phyloP scores from a whole-genome alignment of 2,888 invertebrate genomes.

The Agonopterix alstromeriana region DNA sequence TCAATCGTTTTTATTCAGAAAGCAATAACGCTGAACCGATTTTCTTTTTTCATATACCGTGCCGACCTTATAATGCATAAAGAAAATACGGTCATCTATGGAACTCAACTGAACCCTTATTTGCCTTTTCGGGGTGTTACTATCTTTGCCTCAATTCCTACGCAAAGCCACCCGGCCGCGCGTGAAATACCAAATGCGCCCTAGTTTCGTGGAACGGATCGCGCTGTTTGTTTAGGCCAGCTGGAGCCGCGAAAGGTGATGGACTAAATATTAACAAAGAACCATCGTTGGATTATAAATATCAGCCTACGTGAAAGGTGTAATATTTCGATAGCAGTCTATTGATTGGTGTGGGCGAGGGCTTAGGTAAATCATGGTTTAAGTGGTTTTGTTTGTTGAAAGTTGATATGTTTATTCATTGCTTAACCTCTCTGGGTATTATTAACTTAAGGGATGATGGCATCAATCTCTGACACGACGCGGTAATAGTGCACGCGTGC shows the following conservation, averaged over 20 bases:
- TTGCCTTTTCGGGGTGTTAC: slow-evolving; percentile 68
- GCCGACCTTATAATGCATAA: slow-evolving; percentile 60
- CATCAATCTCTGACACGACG: slow-evolving; percentile 38
- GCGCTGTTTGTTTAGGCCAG: slow-evolving; percentile 69
- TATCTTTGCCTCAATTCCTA: slow-evolving; percentile 67
- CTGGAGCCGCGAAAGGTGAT: slow-evolving; percentile 54
- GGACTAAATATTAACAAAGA: slow-evolving; percentile 61
- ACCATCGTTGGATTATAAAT: slow-evolving; percentile 43
- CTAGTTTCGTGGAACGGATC: slow-evolving; percentile 66
- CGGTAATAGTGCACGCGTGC: slow-evolving; percentile 37
- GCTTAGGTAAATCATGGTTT: slow-evolving; percentile 5
- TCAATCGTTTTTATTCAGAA: slow-evolving; percentile 48
- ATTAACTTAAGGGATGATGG: slow-evolving; percentile 23
- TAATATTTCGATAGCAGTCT: slow-evolving; percentile 32
- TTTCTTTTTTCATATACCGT: slow-evolving; percentile 44
- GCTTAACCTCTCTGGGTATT: slow-evolving; percentile 11
- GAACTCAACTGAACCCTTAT: slow-evolving; percentile 64
- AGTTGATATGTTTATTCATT: slow-evolving; percentile 10
- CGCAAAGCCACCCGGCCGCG: slow-evolving; percentile 65
- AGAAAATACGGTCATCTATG: slow-evolving; percentile 63
- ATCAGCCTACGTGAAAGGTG: slow-evolving; percentile 28
- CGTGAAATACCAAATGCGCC: slow-evolving; percentile 75
- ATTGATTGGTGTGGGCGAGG: slow-evolving; percentile 15
- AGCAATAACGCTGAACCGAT: slow-evolving; percentile 57
- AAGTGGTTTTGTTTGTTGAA: slow-evolving; percentile 4